A percentile compares a stretch with the other conserved stretches of the same genome.
Evolutionary conservation across 2,797 vertebrate species (phyloP).

Genomic region (Microctenopoma stevenorrisi): DNA sequence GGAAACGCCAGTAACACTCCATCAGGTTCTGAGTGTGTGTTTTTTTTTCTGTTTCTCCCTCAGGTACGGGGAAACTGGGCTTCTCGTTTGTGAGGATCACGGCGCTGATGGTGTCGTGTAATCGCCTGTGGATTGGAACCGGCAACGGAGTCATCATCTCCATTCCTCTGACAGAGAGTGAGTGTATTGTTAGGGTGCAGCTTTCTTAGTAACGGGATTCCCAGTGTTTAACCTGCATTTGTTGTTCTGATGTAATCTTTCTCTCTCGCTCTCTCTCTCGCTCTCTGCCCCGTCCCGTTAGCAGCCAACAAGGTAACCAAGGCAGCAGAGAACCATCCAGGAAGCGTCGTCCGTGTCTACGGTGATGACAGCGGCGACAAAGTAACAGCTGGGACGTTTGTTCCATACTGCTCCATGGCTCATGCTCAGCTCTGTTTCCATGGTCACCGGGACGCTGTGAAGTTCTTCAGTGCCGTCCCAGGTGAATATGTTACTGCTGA

Average conservation of each 20-base stretch:
- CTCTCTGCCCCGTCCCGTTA: constrained; percentile 21
- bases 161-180: constrained; percentile 95
- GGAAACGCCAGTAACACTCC: not conserved
- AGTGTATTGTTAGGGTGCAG: constrained; percentile 57
- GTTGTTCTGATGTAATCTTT: too few species aligned
- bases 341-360: constrained; percentile 91
- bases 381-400: constrained; percentile 93
- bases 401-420: constrained; percentile 97
- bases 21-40: not conserved
- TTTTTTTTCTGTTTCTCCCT: not conserved
- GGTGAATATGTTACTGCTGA: constrained; percentile 73
- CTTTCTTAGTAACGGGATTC: too few species aligned
- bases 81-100: constrained; percentile 99
- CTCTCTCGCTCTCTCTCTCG: too few species aligned
- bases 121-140: constrained; percentile 96
- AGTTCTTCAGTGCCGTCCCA: constrained; percentile 97
- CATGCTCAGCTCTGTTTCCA: constrained; percentile 98
- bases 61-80: constrained; percentile 97
- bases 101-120: constrained; percentile 95
- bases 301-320: constrained; percentile 87
- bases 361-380: constrained; percentile 95
- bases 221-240: too few species aligned
- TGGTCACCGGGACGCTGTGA: constrained; percentile 96
- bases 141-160: constrained; percentile 99
- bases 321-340: constrained; percentile 84